Evolutionary conservation across 2,797 vertebrate genomes (phyloP).

Genomic region (Clarias fuscus): DNA sequence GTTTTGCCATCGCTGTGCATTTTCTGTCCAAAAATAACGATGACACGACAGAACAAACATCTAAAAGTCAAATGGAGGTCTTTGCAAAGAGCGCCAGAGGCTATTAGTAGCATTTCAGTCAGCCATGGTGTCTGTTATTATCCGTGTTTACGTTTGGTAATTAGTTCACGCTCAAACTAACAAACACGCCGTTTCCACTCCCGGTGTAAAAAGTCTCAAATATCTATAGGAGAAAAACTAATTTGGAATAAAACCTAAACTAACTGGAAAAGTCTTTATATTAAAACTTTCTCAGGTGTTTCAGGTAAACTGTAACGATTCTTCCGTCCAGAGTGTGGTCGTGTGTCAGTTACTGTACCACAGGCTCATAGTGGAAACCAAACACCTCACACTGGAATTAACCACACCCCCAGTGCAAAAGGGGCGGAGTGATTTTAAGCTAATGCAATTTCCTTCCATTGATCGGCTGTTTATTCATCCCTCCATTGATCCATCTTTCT

Average conservation of each 20-base stretch:
- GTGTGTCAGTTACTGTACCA: background rate
- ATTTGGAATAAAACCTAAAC: background rate
- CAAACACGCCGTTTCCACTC: background rate
- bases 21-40: slow-evolving; percentile 16
- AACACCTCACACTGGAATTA: background rate
- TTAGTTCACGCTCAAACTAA: slow-evolving; percentile 11
- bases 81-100: background rate
- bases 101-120: background rate
- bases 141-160: background rate
- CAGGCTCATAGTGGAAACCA: background rate
- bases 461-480: too few species aligned
- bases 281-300: background rate
- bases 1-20: slow-evolving; percentile 3
- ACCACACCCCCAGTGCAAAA: background rate
- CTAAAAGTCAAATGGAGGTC: background rate
- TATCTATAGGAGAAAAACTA: background rate
- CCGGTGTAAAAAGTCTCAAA: background rate
- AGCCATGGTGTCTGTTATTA: background rate
- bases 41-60: slow-evolving; percentile 2
- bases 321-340: background rate
- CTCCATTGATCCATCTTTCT: too few species aligned
- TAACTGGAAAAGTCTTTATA: background rate
- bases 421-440: background rate
- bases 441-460: background rate
- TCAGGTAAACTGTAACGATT: background rate